phyloP scores from a whole-genome alignment of 2,113 vertebrate genomes.

The Cettia cetti region DNA sequence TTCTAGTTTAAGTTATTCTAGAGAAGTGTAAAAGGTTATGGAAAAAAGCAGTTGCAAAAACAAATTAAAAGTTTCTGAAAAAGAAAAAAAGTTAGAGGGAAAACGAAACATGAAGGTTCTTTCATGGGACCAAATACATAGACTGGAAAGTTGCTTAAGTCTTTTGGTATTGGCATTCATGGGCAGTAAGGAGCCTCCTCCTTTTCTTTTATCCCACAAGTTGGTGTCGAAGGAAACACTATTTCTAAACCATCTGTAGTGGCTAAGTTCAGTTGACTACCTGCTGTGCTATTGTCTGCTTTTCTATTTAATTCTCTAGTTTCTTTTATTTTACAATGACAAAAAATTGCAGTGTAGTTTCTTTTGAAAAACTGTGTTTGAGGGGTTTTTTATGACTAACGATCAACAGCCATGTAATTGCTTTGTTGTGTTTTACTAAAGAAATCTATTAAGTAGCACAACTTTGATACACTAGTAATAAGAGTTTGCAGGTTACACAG shows the following conservation, averaged over 20 bases:
- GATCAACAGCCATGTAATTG: constrained; percentile 83
- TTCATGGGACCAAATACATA: constrained; percentile 70
- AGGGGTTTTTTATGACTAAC: constrained; percentile 74
- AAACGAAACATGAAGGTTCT: constrained; percentile 72
- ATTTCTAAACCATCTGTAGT: constrained; percentile 84
- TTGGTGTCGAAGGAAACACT: constrained; percentile 79
- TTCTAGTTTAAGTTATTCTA: constrained; percentile 64
- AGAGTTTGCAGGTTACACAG: constrained; percentile 82
- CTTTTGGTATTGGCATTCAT: constrained; percentile 77
- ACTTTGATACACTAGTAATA: constrained; percentile 87
- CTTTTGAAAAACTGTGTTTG: constrained; percentile 81
- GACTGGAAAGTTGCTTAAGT: constrained; percentile 74
- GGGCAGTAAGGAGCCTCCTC: constrained; percentile 73
- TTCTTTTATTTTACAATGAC: constrained; percentile 86
- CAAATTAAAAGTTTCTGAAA: constrained; percentile 59
- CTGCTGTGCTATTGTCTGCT: constrained; percentile 81
- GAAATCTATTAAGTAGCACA: constrained; percentile 86
- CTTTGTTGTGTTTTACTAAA: constrained; percentile 87
- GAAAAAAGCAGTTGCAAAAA: constrained; percentile 64
- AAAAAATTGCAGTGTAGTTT: constrained; percentile 84
- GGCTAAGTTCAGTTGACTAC: constrained; percentile 77
- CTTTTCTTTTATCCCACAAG: constrained; percentile 78
- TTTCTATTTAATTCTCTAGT: constrained; percentile 78
- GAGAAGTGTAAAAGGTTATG: constrained; percentile 55
- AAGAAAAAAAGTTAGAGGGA: constrained; percentile 35